Percentiles rank a stretch among this genome's conserved stretches.
Conservation (phyloP, 2,113 vertebrate genomes). For the Fukomys damarensis region DNA sequence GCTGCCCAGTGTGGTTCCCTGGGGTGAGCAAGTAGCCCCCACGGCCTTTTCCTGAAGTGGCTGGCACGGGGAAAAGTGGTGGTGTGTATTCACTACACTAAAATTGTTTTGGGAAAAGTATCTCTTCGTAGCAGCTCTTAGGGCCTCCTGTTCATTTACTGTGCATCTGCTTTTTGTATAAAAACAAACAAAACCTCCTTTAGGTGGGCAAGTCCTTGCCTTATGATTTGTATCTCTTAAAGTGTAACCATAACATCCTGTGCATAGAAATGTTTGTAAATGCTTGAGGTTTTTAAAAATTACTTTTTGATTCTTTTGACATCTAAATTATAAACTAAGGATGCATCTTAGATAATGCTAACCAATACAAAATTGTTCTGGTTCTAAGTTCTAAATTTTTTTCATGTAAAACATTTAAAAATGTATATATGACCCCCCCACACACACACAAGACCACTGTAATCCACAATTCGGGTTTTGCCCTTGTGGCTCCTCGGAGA, state of each 20-base stretch:
- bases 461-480: not conserved
- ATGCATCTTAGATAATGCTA: not conserved
- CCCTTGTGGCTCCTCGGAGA: not conserved
- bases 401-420: not conserved
- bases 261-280: not conserved
- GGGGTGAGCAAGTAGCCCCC: no score
- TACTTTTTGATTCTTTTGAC: constrained; percentile 33
- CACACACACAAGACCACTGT: rapidly evolving
- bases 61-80: not conserved
- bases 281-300: not conserved
- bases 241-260: not conserved
- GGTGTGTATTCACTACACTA: not conserved
- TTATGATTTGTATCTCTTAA: constrained; percentile 7
- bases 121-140: constrained; percentile 5
- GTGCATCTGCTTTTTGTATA: constrained; percentile 12
- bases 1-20: not conserved
- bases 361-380: not conserved
- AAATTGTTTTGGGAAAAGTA: not conserved
- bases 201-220: not conserved
- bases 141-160: not conserved
- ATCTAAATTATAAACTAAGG: constrained; percentile 19
- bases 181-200: not conserved
- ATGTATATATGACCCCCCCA: rapidly evolving
- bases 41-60: not conserved
- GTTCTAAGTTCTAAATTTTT: not conserved